Conservation (phyloP, 2,797 vertebrate genomes). For the Chelidonichthys spinosus region DNA sequence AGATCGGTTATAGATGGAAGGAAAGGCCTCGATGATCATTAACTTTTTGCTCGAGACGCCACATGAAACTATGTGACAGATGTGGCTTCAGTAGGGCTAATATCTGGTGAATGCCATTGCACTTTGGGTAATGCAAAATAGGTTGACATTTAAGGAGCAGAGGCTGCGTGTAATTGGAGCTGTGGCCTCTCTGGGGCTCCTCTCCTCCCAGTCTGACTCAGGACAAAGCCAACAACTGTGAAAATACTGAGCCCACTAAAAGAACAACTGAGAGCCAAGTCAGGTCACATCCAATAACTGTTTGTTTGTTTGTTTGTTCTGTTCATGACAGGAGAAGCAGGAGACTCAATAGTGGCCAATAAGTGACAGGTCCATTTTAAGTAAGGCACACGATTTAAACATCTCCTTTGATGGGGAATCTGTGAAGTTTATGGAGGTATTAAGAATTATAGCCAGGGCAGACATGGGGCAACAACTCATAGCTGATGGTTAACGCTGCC, state of each 20-base stretch:
- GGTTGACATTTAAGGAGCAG: slow-evolving; percentile 83
- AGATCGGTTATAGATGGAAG: slow-evolving; percentile 24
- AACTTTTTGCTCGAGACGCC: slow-evolving; percentile 49
- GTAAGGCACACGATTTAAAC: slow-evolving; percentile 14
- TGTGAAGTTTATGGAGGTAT: slow-evolving; percentile 27
- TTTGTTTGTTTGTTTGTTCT: slow-evolving; percentile 36
- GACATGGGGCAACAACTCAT: slow-evolving; percentile 11
- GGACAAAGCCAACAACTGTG: slow-evolving; percentile 68
- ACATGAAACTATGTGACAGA: slow-evolving; percentile 71
- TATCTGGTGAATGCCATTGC: slow-evolving; percentile 78
- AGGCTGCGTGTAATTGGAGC: slow-evolving; percentile 80
- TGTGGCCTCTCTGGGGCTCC: slow-evolving; percentile 76
- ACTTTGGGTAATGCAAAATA: slow-evolving; percentile 81
- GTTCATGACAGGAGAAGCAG: slow-evolving; percentile 38
- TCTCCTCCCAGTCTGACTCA: slow-evolving; percentile 64
- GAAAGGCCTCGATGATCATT: slow-evolving; percentile 1
- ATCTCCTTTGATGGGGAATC: slow-evolving; percentile 17
- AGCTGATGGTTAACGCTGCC: slow-evolving; percentile 28
- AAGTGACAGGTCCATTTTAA: slow-evolving; percentile 35
- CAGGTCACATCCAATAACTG: slow-evolving; percentile 34
- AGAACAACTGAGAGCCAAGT: slow-evolving; percentile 44
- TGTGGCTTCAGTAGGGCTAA: slow-evolving; percentile 72
- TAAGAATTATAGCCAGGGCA: slow-evolving; percentile 18
- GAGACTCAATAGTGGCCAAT: slow-evolving; percentile 23
- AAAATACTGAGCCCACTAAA: slow-evolving; percentile 49